Evolutionary conservation across 2,888 invertebrate species (phyloP).

Genomic region (Germaria angustata): DNA sequence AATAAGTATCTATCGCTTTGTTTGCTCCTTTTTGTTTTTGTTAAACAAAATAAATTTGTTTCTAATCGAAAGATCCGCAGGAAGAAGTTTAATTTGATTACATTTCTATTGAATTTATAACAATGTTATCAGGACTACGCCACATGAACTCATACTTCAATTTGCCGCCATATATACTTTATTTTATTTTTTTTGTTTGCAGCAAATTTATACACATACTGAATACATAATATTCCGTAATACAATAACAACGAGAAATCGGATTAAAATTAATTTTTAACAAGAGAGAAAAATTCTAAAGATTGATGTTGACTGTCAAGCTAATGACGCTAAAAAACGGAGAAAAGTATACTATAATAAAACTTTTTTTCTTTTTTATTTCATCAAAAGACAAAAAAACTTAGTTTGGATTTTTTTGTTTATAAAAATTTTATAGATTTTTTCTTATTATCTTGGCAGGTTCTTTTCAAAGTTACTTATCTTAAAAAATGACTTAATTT

Average conservation of each 20-base stretch:
- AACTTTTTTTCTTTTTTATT: background rate
- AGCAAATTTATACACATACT: background rate
- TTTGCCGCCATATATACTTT: background rate
- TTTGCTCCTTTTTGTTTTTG: background rate
- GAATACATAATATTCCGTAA: constrained; percentile 20
- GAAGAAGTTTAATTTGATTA: constrained; percentile 39
- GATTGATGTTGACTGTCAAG: constrained; percentile 23
- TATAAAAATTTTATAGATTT: constrained; percentile 12
- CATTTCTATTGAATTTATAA: constrained; percentile 29
- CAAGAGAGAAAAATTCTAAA: background rate
- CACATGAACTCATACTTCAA: constrained; percentile 1
- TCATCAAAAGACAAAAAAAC: constrained; percentile 16
- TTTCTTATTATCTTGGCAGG: constrained; percentile 29
- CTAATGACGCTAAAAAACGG: background rate
- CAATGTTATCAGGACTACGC: constrained; percentile 33
- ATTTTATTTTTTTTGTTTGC: too few species aligned
- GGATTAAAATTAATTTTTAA: constrained; percentile 8
- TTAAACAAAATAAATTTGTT: background rate
- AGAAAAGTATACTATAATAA: background rate
- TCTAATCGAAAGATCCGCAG: constrained; percentile 13
- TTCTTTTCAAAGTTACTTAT: constrained; percentile 17
- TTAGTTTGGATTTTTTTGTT: background rate
- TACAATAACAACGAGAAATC: background rate
- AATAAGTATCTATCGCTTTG: background rate
- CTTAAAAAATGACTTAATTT: background rate